These are phyloP conservation scores for Thereva unica DNA, from an alignment of 2,888 invertebrate genomes.

Conservation along the genomic window DNA sequence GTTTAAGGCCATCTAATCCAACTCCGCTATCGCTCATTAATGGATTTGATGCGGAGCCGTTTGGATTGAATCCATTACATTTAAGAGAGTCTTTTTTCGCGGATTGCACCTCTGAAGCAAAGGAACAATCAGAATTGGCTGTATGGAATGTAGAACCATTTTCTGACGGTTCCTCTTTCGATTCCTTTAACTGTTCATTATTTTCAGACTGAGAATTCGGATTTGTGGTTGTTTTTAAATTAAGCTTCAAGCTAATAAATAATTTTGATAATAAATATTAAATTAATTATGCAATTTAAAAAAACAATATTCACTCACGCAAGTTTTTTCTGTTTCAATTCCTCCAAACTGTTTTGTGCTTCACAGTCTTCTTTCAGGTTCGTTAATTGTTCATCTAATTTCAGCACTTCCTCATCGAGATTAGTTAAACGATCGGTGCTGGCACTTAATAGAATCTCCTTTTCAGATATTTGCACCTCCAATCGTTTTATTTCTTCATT, in stretches of 20 bases:
- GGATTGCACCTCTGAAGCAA: conserved; percentile 52
- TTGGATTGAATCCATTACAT: conserved; percentile 27
- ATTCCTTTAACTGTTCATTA: conserved; percentile 11
- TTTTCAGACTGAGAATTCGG: conserved; percentile 54
- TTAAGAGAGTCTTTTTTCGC: conserved; percentile 1
- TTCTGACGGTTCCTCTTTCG: conserved; percentile 52
- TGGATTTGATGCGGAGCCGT: conserved; percentile 42
- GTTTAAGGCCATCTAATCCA: conserved; percentile 52
- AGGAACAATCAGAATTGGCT: conserved; percentile 65
- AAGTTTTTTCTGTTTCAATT: conserved; percentile 61
- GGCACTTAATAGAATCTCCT: conserved; percentile 63
- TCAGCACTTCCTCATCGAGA: conserved; percentile 70
- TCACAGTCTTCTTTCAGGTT: conserved; percentile 56
- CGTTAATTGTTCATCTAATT: conserved; percentile 67
- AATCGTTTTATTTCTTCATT: conserved; percentile 73
- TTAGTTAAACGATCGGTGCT: conserved; percentile 69
- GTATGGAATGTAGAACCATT: conserved; percentile 77
- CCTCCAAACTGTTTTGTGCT: conserved; percentile 60
- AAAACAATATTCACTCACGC: conserved; percentile 50
- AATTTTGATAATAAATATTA: conserved; percentile 2
- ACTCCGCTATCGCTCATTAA: conserved; percentile 64
- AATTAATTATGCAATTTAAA: neutral
- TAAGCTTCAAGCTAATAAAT: conserved; percentile 67
- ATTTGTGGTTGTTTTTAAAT: conserved; percentile 63
- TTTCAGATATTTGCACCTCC: conserved; percentile 67